phyloP scores from a whole-genome alignment of 2,797 vertebrate species.

The Hybognathus amarus region DNA sequence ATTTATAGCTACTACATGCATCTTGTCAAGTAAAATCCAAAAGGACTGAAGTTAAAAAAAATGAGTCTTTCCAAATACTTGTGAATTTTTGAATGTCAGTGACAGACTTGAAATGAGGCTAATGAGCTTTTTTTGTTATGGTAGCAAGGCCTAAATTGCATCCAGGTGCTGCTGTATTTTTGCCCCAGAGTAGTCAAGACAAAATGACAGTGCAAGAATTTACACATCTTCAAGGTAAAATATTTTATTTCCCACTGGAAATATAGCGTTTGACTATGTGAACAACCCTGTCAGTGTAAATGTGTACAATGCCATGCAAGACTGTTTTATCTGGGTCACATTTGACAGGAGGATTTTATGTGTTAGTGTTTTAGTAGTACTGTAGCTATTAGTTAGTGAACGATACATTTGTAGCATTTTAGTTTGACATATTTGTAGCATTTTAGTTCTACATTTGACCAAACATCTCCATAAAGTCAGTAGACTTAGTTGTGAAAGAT shows the following conservation, averaged over 20 bases:
- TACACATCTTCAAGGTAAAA: conserved; percentile 4
- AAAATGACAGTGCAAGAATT: conserved; percentile 15
- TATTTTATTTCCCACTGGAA: conserved; percentile 31
- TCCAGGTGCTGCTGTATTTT: conserved; percentile 40
- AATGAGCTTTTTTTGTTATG: conserved; percentile 10
- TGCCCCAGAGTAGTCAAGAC: conserved; percentile 5
- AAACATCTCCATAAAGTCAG: conserved; percentile 38
- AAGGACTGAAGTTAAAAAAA: not conserved
- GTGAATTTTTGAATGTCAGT: not conserved
- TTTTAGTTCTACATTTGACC: conserved; percentile 43
- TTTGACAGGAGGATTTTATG: conserved; percentile 35
- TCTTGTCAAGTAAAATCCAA: conserved; percentile 1
- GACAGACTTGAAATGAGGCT: not conserved
- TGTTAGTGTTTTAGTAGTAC: conserved; percentile 48
- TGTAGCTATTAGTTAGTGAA: conserved; percentile 11
- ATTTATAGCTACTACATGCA: conserved; percentile 28
- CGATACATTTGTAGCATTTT: conserved; percentile 35
- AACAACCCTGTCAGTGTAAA: conserved; percentile 27
- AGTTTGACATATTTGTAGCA: conserved; percentile 36
- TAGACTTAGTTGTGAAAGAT: conserved; percentile 45
- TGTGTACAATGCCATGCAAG: conserved; percentile 46
- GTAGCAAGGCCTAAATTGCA: conserved; percentile 26
- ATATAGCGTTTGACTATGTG: conserved; percentile 32
- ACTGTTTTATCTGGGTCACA: conserved; percentile 49
- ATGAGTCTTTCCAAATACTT: not conserved